A percentile compares a stretch with the other conserved stretches of the same genome.
Evolutionary conservation across 1,140 invertebrate genomes (phyloP).

Genomic region (Neuroterus valhalla): DNA sequence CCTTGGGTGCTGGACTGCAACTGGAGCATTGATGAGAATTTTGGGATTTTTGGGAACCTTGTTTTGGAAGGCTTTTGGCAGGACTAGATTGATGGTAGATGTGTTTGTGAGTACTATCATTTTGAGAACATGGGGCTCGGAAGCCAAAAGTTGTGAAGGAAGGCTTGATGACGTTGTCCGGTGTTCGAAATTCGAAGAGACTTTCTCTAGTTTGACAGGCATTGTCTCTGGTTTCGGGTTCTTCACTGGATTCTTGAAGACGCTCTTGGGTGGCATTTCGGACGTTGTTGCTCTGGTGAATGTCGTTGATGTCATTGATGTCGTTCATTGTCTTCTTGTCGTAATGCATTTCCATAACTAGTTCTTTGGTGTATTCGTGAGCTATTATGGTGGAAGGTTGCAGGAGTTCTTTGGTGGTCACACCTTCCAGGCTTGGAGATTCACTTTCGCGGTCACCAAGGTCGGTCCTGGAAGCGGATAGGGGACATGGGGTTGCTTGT

Average conservation of each 20-base stretch:
- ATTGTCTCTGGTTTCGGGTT: constrained; percentile 83
- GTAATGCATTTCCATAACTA: constrained; percentile 48
- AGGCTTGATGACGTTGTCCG: constrained; percentile 47
- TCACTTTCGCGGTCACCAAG: constrained; percentile 60
- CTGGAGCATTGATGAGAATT: constrained; percentile 55
- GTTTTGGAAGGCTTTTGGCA: constrained; percentile 36
- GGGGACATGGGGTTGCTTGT: constrained; percentile 69
- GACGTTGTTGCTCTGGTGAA: constrained; percentile 72
- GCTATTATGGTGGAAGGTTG: constrained; percentile 60
- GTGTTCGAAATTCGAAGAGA: constrained; percentile 77
- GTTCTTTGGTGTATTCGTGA: constrained; percentile 59
- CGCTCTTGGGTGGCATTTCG: constrained; percentile 74
- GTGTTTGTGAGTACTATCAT: constrained; percentile 55
- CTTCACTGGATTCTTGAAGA: constrained; percentile 74
- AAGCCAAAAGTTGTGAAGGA: constrained; percentile 69
- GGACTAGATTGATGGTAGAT: constrained; percentile 43
- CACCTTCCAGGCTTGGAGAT: constrained; percentile 65
- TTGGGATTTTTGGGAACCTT: constrained; percentile 48
- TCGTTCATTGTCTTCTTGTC: not conserved
- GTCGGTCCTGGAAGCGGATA: constrained; percentile 63
- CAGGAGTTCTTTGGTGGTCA: constrained; percentile 65
- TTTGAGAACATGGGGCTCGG: constrained; percentile 54
- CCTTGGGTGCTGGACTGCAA: constrained; percentile 57
- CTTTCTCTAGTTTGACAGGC: constrained; percentile 88
- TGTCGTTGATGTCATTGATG: constrained; percentile 69